Evolutionary conservation across 1,140 invertebrate genomes (phyloP), one percentile per base, ranked within the genome.

Genomic region (Rhyacophila brunnea): DNA sequence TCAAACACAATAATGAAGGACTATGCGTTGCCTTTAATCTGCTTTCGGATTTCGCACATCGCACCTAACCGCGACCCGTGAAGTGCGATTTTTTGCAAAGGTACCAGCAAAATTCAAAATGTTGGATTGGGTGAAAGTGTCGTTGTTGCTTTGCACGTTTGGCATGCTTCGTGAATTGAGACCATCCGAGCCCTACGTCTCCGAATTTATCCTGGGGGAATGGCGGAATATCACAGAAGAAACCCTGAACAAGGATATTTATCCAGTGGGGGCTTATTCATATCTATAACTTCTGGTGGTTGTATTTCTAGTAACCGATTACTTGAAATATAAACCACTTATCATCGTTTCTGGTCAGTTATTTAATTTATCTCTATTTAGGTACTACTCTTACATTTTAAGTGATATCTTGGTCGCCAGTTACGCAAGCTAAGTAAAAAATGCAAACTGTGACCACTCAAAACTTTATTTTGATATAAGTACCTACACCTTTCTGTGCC

Each of bases 301-400:
- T 0, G 81, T 92, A 9, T 92, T 95, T 69, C 74, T 95, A 1
- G 72, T 93, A 2, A 94, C 91, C 1, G 93, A 94, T 76, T 85
- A 91, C 64, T 68, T 92, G 32, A 79, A 81, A 60, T 96, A 96
- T 70, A 95, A 96, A 70, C 88, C 90, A 3, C 77, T 95, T 0
- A 91, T 96, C 20, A 81, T 95, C 20, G 68, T 91, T 40, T 85
- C 89, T 64, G 88, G 81, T 46, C 38, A 54, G 50, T 34, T 15
- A 5, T 40, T 15, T n/a, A n/a, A n/a, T n/a, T n/a, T n/a, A n/a
- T n/a, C 6, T n/a, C 6, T 7, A 35, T 35, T 7, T 35, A n/a
- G n/a, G n/a, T n/a, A n/a, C n/a, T n/a, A n/a, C n/a, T n/a, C n/a
- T n/a, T n/a, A n/a, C n/a, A n/a, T n/a, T n/a, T n/a, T n/a, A n/a